These are phyloP conservation scores for Pheosia tremula DNA, from an alignment of 2,888 invertebrate genomes.

Conservation along the genomic window DNA sequence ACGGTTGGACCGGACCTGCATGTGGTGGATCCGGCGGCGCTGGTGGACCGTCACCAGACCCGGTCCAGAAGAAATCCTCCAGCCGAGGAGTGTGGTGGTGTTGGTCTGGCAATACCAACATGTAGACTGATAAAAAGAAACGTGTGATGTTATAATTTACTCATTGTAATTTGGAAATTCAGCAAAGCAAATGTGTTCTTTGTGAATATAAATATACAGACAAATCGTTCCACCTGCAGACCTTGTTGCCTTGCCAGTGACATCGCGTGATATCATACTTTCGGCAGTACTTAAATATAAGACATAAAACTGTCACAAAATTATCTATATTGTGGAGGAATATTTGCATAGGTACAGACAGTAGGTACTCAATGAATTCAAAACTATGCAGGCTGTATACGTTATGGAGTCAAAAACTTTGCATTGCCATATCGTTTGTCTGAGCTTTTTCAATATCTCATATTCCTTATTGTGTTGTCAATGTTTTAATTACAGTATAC, in stretches of 20 bases:
- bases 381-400: no score
- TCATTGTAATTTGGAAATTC: no score
- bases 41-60: slow-evolving; percentile 92
- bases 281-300: neutral
- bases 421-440: no score
- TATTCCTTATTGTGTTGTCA: no score
- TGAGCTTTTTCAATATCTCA: no score
- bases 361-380: no score
- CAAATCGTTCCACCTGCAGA: no score
- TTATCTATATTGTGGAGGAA: neutral
- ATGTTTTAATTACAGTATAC: no score
- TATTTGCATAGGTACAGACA: no score
- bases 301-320: slow-evolving; percentile 1
- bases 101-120: slow-evolving; percentile 72
- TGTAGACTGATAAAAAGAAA: slow-evolving; percentile 54
- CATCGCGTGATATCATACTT: slow-evolving; percentile 1
- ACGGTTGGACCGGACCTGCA: slow-evolving; percentile 62
- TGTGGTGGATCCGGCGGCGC: slow-evolving; percentile 81
- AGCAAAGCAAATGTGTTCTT: no score
- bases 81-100: slow-evolving; percentile 83
- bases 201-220: no score
- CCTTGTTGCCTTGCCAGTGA: neutral
- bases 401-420: no score
- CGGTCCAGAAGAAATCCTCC: slow-evolving; percentile 96
- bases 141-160: neutral